Evolutionary conservation across 1,140 invertebrate species (phyloP).

Genomic region (Drosophila navojoa): DNA sequence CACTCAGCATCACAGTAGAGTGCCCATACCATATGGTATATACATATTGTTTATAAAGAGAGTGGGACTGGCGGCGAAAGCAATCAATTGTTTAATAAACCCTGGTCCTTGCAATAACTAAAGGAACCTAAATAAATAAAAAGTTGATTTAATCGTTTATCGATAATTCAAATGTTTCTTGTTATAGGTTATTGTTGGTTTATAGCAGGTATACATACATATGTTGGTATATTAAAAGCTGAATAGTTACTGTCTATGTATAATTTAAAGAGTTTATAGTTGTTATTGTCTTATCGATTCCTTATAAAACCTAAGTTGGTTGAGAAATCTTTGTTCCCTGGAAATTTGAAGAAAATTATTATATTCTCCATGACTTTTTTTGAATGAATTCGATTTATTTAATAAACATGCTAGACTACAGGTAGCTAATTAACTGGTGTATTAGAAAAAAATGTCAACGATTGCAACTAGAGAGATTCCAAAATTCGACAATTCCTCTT

Average conservation of each 20-base stretch:
- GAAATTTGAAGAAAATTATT: neutral
- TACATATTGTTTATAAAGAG: conserved; percentile 17
- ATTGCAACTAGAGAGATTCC: conserved; percentile 52
- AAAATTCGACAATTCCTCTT: neutral
- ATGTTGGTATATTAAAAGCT: too few species aligned
- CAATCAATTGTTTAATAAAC: conserved; percentile 73
- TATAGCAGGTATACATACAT: neutral
- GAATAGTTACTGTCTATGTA: too few species aligned
- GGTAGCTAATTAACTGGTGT: conserved; percentile 60
- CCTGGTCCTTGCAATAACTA: conserved; percentile 46
- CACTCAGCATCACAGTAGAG: conserved; percentile 25
- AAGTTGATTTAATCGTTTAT: neutral
- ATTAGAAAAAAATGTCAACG: conserved; percentile 56
- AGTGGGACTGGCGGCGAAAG: conserved; percentile 45
- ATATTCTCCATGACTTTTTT: neutral
- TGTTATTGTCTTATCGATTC: too few species aligned
- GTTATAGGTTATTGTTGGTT: neutral
- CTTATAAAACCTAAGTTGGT: too few species aligned
- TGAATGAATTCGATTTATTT: conserved; percentile 48
- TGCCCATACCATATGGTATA: conserved; percentile 15
- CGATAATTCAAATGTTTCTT: neutral
- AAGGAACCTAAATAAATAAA: conserved; percentile 40
- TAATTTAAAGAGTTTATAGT: too few species aligned
- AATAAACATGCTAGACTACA: conserved; percentile 26
- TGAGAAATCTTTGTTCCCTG: too few species aligned